Evolutionary conservation across 2,113 vertebrate genomes (phyloP), one percentile per base, ranked within the genome.

Genomic region (Takifugu flavidus): DNA sequence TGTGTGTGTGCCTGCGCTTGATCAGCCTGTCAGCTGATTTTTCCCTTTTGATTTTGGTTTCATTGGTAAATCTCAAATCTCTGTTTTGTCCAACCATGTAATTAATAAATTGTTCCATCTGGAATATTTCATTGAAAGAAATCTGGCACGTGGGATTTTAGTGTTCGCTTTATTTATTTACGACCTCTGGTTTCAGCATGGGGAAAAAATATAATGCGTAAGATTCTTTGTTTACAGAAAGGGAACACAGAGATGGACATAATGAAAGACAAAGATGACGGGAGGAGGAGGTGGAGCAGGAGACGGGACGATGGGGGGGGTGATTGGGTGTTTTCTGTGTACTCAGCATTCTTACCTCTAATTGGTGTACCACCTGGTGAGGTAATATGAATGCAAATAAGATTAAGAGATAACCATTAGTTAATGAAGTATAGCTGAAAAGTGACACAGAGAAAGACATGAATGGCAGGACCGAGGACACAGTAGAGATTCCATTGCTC

Each of bases 331-430:
- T 14, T 47, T n/a, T n/a, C 13, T 89, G 89, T 92, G 86, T 89
- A 91, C 88, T 91, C 87, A 91, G 94, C 94, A 95, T 95, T 96
- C 96, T 99, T 99, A 99, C 96, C 96, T 99, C 96, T 93, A 92
- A 99, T 98, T 90, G 96, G 95, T 93, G 96, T 98, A 96, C 96
- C 96, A 97, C 96, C 96, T 99, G 95, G 95, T 90, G 93, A 98
- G 95, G 95, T 98, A 94, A 96, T 95, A 89, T 94, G 93, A 96
- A 97, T 95, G 95, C 95, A 99, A 97, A 98, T 94, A 95, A 94
- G 92, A 97, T 95, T 92, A 47, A 95, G 92, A 98, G 89, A 98
- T 87, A 95, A 47, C 84, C 81, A 92, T 98, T 98, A 96, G 94
- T 86, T 91, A 52, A 84, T 88, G 85, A 83, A 87, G 83, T 52